Conservation (phyloP, 2,888 invertebrate genomes). For the Glaucopsyche alexis region DNA sequence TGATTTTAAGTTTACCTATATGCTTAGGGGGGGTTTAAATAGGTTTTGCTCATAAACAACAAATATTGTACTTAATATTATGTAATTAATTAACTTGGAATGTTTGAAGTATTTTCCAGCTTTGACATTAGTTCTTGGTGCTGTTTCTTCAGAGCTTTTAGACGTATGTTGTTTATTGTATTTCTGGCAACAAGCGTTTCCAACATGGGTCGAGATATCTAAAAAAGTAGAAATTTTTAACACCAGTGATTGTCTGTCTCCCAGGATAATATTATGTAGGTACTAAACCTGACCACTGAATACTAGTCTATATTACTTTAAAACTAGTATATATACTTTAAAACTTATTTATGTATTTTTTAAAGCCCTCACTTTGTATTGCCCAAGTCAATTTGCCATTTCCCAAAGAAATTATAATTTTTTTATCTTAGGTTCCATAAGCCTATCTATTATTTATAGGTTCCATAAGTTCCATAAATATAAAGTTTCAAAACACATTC, state of each 20-base stretch:
- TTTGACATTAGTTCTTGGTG: constrained; percentile 71
- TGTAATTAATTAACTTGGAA: constrained; percentile 37
- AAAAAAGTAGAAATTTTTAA: constrained; percentile 42
- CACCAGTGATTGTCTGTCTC: neutral
- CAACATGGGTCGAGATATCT: constrained; percentile 76
- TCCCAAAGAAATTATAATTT: neutral
- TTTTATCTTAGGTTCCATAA: neutral
- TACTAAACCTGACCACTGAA: neutral
- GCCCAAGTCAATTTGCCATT: neutral
- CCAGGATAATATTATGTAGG: neutral
- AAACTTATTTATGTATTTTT: constrained; percentile 3
- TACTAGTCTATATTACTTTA: constrained; percentile 6
- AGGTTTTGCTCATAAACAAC: constrained; percentile 33
- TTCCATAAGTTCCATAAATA: too few relatives aligned
- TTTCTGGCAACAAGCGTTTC: constrained; percentile 72
- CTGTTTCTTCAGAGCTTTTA: constrained; percentile 69
- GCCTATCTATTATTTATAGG: too few relatives aligned
- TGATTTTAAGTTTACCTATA: constrained; percentile 21
- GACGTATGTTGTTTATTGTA: constrained; percentile 60
- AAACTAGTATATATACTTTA: too few relatives aligned
- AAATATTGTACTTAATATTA: constrained; percentile 41
- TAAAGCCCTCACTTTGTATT: neutral
- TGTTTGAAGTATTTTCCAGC: constrained; percentile 55
- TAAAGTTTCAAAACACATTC: neutral
- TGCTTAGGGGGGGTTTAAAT: constrained; percentile 20